Conservation (phyloP, 2,888 invertebrate species). For the Agonopterix alstromeriana region DNA sequence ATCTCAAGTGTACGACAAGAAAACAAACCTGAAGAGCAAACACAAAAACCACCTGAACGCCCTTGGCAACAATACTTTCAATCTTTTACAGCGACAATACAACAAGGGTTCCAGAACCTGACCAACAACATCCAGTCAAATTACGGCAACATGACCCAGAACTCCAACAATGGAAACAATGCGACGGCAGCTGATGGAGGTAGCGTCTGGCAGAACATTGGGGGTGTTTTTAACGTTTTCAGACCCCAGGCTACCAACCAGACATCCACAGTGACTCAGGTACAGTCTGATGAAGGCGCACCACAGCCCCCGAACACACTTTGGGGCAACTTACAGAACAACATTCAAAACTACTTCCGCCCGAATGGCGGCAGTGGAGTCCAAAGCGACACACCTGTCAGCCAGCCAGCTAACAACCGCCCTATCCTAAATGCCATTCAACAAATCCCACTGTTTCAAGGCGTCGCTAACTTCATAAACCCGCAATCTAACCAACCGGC, state of each 20-base stretch:
- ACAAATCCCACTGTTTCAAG: constrained; percentile 31
- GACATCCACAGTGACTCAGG: not conserved
- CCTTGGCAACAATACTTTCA: constrained; percentile 2
- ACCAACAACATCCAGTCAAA: constrained; percentile 3
- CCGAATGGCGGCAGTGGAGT: constrained; percentile 1
- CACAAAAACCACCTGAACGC: constrained; percentile 3
- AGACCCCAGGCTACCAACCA: constrained; percentile 6
- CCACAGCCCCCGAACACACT: constrained; percentile 11
- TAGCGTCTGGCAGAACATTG: constrained; percentile 10
- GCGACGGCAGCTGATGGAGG: not conserved
- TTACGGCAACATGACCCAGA: not conserved
- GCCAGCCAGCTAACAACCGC: constrained; percentile 16
- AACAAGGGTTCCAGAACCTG: constrained; percentile 16
- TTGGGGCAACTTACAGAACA: constrained; percentile 13
- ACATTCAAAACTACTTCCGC: constrained; percentile 8
- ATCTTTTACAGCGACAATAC: constrained; percentile 1
- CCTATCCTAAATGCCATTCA: constrained; percentile 39
- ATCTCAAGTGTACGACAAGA: constrained; percentile 30
- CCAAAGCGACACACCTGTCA: constrained; percentile 20
- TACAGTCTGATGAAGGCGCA: not conserved
- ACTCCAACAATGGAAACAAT: constrained; percentile 5
- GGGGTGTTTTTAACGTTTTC: constrained; percentile 19
- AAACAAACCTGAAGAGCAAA: constrained; percentile 22
- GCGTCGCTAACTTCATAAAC: constrained; percentile 19
- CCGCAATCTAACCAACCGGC: constrained; percentile 11